Conservation (phyloP, 2,797 vertebrate genomes). For the Rhabdomys pumilio region DNA sequence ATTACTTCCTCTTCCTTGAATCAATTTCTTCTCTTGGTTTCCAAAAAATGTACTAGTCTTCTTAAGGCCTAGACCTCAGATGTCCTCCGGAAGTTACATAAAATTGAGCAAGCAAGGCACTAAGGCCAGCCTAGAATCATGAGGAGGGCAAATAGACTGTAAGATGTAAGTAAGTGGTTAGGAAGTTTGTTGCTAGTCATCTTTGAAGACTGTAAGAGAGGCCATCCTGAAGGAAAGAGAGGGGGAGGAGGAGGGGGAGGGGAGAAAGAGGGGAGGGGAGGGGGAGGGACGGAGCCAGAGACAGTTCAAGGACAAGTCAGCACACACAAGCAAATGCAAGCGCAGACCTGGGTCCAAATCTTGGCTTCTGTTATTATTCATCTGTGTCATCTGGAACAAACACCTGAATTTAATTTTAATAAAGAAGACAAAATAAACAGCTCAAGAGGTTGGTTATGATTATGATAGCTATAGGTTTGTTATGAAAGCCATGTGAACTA, state of each 20-base stretch:
- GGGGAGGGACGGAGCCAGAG: not conserved
- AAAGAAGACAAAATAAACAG: constrained; percentile 51
- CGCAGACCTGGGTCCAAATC: constrained; percentile 6
- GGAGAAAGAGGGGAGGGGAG: no score
- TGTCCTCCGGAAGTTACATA: not conserved
- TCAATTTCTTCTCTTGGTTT: constrained; percentile 45
- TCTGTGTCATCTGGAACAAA: not conserved
- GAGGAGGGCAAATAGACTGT: not conserved
- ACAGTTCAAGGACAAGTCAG: not conserved
- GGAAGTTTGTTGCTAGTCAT: not conserved
- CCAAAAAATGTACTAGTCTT: constrained; percentile 7
- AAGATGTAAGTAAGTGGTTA: not conserved
- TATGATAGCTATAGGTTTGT: not conserved
- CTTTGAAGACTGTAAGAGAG: not conserved
- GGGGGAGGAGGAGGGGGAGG: accelerated
- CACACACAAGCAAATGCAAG: not conserved
- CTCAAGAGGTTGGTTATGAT: not conserved
- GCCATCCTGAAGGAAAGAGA: not conserved
- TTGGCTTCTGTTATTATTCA: not conserved
- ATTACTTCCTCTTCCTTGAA: not conserved
- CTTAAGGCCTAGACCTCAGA: not conserved
- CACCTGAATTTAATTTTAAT: constrained; percentile 67
- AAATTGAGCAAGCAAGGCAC: constrained; percentile 1
- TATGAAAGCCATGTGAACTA: not conserved
- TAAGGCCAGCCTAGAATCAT: not conserved